Evolutionary conservation across 2,888 invertebrate genomes (phyloP).

Genomic region (Drosophila cognata): DNA sequence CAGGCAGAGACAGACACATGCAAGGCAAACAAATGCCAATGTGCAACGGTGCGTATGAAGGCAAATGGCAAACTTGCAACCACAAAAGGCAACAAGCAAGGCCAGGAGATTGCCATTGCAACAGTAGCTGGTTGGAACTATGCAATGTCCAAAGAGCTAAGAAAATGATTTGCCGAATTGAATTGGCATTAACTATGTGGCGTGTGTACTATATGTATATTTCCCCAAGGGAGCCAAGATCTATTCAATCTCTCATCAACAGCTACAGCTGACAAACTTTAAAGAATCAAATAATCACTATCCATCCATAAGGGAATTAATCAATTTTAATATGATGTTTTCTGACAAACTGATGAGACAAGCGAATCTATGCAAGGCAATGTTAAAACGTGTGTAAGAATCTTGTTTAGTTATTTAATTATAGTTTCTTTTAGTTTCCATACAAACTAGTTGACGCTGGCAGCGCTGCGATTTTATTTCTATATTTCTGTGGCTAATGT

Average conservation of each 20-base stretch:
- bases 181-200: conserved; percentile 35
- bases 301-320: not conserved
- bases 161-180: conserved; percentile 49
- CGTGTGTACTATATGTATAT: not conserved
- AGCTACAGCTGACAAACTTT: not conserved
- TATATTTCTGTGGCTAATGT: conserved; percentile 5
- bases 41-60: conserved; percentile 72
- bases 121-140: conserved; percentile 11
- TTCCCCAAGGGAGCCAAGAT: not conserved
- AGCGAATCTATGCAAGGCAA: not conserved
- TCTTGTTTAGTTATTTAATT: conserved; percentile 21
- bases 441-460: conserved; percentile 29
- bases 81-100: conserved; percentile 55
- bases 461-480: conserved; percentile 19
- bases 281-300: not conserved
- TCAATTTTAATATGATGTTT: not conserved
- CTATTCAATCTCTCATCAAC: not conserved
- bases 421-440: not conserved
- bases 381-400: conserved; percentile 6
- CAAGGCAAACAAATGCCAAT: conserved; percentile 63
- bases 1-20: conserved; percentile 10
- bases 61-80: conserved; percentile 70
- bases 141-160: conserved; percentile 25
- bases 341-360: not conserved
- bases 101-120: conserved; percentile 20